A percentile compares a stretch with the other conserved stretches of the same genome.
Conservation (phyloP, 30 jellyfish, hydroid and myxozoan species). For the Haliclystus octoradiatus region DNA sequence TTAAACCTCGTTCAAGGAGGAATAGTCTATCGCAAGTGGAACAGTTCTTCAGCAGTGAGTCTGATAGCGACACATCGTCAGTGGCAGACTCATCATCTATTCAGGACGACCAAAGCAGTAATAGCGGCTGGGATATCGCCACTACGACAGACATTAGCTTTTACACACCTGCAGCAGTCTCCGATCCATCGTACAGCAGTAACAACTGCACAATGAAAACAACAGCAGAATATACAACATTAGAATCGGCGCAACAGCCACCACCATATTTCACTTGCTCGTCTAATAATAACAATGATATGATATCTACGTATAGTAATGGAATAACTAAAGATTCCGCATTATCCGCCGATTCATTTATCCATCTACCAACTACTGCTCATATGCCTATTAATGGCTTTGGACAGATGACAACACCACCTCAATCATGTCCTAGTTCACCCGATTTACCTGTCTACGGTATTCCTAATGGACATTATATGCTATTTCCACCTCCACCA, state of each 20-base stretch:
- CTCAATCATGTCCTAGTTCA: slow-evolving; percentile 68
- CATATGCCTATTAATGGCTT: slow-evolving; percentile 20
- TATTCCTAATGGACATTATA: slow-evolving; percentile 24
- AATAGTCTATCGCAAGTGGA: slow-evolving; percentile 72
- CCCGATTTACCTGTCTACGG: slow-evolving; percentile 32
- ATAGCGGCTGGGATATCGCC: background rate
- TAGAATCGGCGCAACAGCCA: background rate
- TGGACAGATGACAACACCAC: slow-evolving; percentile 54
- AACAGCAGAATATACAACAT: background rate
- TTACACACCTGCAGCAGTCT: background rate
- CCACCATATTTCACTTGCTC: background rate
- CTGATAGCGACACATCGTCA: slow-evolving; percentile 92
- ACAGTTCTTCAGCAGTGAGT: slow-evolving; percentile 83
- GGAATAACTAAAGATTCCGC: background rate
- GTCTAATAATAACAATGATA: background rate
- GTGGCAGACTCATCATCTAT: slow-evolving; percentile 67
- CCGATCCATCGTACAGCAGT: background rate
- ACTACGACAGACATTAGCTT: background rate
- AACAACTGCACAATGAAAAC: background rate
- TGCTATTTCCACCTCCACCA: slow-evolving; percentile 62
- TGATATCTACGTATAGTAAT: background rate
- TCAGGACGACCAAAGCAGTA: slow-evolving; percentile 12
- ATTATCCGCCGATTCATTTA: slow-evolving; percentile 35
- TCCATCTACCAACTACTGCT: slow-evolving; percentile 46
- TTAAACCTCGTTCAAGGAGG: slow-evolving; percentile 50